Percentiles rank a stretch among this genome's conserved stretches.
phyloP scores from a whole-genome alignment of 2,113 vertebrate species.

The Odontesthes bonariensis region DNA sequence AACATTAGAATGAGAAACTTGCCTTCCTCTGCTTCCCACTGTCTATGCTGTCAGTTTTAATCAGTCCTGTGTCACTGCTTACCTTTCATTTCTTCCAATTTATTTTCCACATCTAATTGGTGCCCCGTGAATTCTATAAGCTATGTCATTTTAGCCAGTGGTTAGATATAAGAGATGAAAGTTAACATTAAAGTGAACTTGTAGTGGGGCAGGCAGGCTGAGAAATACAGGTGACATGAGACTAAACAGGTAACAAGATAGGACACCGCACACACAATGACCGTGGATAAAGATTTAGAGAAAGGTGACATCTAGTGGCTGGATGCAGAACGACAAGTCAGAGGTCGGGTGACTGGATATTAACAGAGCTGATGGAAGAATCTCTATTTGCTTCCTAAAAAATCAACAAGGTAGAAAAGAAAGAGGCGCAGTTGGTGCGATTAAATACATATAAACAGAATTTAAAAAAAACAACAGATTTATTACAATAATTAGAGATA shows the following conservation, averaged over 20 bases:
- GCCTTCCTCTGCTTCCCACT: no score
- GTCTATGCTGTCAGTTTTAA: no score
- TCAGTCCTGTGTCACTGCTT: no score
- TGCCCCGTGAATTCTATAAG: no score
- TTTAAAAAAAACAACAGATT: conserved; percentile 43
- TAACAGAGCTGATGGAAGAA: background rate
- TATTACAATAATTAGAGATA: conserved; percentile 32
- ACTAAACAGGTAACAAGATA: background rate
- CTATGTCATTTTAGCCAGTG: background rate
- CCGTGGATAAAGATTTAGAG: background rate
- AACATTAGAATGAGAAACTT: no score
- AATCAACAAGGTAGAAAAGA: background rate
- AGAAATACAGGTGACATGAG: background rate
- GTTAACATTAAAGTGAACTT: background rate
- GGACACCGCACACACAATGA: background rate
- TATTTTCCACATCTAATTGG: no score
- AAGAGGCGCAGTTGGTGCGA: background rate
- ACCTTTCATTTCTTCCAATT: no score
- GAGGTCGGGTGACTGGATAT: background rate
- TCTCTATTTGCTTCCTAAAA: background rate
- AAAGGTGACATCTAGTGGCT: conserved; percentile 14
- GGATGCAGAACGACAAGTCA: background rate
- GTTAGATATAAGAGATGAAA: background rate
- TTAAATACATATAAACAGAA: background rate
- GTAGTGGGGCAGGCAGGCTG: background rate